phyloP scores from a whole-genome alignment of 2,888 invertebrate genomes.

The Sympetrum striolatum region DNA sequence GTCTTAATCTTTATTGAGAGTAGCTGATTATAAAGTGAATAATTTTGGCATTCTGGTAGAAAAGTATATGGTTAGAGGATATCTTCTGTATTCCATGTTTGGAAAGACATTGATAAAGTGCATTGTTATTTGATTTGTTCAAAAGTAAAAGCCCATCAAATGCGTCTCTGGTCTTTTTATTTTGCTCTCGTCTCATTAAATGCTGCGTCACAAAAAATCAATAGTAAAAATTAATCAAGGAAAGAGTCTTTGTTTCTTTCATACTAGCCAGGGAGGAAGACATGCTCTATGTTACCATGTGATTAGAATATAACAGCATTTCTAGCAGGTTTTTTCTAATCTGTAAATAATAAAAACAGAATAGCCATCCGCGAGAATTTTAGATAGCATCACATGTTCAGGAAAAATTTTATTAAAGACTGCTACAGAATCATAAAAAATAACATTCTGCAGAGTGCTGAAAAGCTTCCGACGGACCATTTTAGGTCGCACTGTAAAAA shows the following conservation, averaged over 20 bases:
- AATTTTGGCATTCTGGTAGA: slow-evolving; percentile 4
- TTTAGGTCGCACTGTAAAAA: too few species aligned
- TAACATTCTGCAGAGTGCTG: too few species aligned
- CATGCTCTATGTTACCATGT: slow-evolving; percentile 15
- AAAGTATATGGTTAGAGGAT: slow-evolving; percentile 4
- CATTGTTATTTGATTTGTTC: neutral
- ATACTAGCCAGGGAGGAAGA: slow-evolving; percentile 5
- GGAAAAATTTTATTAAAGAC: too few species aligned
- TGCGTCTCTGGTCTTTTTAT: neutral
- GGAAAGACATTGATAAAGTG: too few species aligned
- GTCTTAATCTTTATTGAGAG: slow-evolving; percentile 22
- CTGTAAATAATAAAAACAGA: too few species aligned
- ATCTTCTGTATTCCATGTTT: neutral
- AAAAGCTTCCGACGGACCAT: too few species aligned
- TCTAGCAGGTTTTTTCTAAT: too few species aligned
- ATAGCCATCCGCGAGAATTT: too few species aligned
- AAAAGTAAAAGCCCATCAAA: neutral
- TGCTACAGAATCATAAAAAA: too few species aligned
- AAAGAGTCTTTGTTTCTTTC: neutral
- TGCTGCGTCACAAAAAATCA: neutral
- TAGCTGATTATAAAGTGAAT: slow-evolving; percentile 33
- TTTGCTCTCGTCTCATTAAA: neutral
- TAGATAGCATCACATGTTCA: too few species aligned
- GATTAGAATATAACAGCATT: too few species aligned
- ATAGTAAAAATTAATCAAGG: neutral